Base-by-base conservation (phyloP, 2,888 invertebrate species). In the Metalampra italica region DNA sequence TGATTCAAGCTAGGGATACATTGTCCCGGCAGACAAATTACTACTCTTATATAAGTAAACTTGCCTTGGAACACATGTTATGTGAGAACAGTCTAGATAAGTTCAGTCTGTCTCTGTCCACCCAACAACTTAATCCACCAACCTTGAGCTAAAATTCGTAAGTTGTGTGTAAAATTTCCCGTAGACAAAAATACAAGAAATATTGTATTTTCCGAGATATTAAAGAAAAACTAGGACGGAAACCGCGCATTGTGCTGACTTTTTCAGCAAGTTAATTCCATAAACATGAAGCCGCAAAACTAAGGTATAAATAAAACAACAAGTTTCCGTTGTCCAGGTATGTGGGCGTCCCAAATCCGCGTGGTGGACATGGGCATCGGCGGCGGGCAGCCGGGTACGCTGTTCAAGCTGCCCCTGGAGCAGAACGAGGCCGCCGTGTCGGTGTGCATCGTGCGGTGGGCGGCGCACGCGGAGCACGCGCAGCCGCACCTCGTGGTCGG, bases 361-460 rank as follows among this genome's bases (percentile, higher is more conserved):
- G 93, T 98, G 42, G 92, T 98, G 69, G 96, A 97, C 72, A 97
- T 98, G 53, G 94, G 96, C 47, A 90, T 63, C 1, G 68, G 77
- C 32, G 79, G 80, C 14, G 77, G 71, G 0, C 75, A 91, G 54
- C 97, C 96, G 0, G 92, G 91, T 50, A 97, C 97, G 0, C 90
- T 95, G 54, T 94, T 94, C 70, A 91, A 92, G 52, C 90, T 97
- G 54, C 92, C 96, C 40, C 89, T 99, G 38, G 96, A 97, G 56
- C 99, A 99, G 82, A 99, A 99, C 81, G 97, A 98, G 77, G 98
- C 99, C 0, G 98, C 98, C 0, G 94, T 97, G 80, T 95, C 97
- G 75, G 89, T 96, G 72, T 94, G 96, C 38, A 84, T 98, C 48
- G 92, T 96, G 34, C 95, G 95, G 66, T 98, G 98, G 90, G 90